These are phyloP conservation scores for Oasisia sp. DNA, from an alignment of 2,888 invertebrate genomes.

Conservation along the genomic window DNA sequence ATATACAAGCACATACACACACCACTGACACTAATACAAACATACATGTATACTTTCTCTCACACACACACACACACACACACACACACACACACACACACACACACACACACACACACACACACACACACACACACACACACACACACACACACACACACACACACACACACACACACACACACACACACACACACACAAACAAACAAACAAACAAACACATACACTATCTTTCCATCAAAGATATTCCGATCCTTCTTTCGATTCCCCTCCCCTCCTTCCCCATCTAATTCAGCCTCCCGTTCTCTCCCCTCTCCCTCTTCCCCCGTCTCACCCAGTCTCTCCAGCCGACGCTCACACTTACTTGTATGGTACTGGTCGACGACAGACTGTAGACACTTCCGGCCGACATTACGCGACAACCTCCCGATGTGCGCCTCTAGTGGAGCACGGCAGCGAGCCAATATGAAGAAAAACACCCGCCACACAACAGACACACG, in stretches of 20 bases:
- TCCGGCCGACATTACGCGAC: not conserved
- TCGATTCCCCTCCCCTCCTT: not conserved
- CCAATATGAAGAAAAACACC: not conserved
- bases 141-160: not conserved
- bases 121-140: no score
- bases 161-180: no score
- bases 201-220: no score
- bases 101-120: no score
- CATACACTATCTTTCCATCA: not conserved
- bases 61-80: no score
- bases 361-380: constrained; percentile 13
- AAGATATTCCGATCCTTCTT: not conserved
- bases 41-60: no score
- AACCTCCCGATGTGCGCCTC: not conserved
- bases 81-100: no score
- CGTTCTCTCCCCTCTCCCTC: not conserved
- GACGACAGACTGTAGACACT: not conserved
- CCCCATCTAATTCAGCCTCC: not conserved
- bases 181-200: no score
- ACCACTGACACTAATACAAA: no score
- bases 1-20: no score
- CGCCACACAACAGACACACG: not conserved
- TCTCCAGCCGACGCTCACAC: not conserved
- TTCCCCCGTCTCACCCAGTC: not conserved
- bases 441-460: not conserved